A percentile compares a stretch with the other conserved stretches of the same genome.
These are phyloP conservation scores for Hypomecis atomaria DNA, from an alignment of 2,888 invertebrate species.

Conservation along the genomic window DNA sequence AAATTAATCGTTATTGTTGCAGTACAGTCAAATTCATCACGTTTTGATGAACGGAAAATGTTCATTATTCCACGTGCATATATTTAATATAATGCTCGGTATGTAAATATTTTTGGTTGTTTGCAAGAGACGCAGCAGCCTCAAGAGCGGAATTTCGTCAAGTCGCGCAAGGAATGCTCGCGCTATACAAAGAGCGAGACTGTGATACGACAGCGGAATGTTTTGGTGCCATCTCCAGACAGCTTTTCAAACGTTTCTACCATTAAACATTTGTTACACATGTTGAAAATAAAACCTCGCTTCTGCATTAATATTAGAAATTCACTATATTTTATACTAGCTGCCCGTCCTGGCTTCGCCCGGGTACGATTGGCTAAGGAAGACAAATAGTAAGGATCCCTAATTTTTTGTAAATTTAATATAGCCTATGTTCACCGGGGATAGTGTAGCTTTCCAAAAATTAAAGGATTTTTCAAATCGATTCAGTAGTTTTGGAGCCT, in stretches of 20 bases:
- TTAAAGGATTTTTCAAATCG: too few species aligned
- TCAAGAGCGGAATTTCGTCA: slow-evolving; percentile 23
- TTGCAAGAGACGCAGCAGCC: slow-evolving; percentile 17
- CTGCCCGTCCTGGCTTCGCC: too few species aligned
- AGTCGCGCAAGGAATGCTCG: slow-evolving; percentile 61
- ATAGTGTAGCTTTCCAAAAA: too few species aligned
- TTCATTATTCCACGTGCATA: background rate
- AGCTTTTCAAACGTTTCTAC: slow-evolving; percentile 56
- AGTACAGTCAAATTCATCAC: background rate
- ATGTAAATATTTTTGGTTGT: slow-evolving; percentile 12
- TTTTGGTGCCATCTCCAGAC: slow-evolving; percentile 72
- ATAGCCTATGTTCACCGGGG: too few species aligned
- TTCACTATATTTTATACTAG: too few species aligned
- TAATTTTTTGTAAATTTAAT: too few species aligned
- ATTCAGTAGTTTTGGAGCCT: too few species aligned
- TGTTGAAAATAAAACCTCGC: too few species aligned
- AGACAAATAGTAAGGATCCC: too few species aligned
- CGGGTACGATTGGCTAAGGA: too few species aligned
- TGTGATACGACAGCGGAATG: slow-evolving; percentile 57
- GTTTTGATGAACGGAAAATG: background rate
- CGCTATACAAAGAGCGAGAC: slow-evolving; percentile 61
- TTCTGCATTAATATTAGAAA: too few species aligned
- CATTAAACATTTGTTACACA: background rate
- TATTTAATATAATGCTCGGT: slow-evolving; percentile 12
- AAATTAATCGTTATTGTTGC: background rate